Evolutionary conservation across 2,113 vertebrate genomes (phyloP).

Genomic region (Ginglymostoma cirratum): DNA sequence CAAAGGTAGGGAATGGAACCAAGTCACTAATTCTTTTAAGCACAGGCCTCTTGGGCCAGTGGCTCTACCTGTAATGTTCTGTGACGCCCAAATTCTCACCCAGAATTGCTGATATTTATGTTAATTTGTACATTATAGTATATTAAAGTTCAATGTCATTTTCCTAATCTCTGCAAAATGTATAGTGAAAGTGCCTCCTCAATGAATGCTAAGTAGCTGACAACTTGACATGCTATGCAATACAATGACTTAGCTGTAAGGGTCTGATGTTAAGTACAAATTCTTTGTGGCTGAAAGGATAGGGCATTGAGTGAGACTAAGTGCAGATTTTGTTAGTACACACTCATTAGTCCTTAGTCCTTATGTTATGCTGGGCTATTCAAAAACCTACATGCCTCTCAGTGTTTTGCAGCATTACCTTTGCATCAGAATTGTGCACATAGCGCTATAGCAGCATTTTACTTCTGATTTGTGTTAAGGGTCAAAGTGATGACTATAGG

Average conservation of each 20-base stretch:
- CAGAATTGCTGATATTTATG: not conserved
- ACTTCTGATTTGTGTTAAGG: not conserved
- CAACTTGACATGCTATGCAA: not conserved
- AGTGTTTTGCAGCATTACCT: not conserved
- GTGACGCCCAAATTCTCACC: not conserved
- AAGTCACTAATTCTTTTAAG: not conserved
- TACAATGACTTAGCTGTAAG: not conserved
- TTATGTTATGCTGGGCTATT: not conserved
- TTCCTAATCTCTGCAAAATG: not conserved
- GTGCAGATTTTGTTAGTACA: not conserved
- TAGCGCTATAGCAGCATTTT: not conserved
- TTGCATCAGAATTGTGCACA: not conserved
- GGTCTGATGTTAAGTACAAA: not conserved
- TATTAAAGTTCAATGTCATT: not conserved
- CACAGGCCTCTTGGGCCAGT: not conserved
- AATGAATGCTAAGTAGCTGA: not conserved
- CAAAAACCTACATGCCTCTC: not conserved
- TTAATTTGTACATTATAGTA: not conserved
- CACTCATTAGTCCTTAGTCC: not conserved
- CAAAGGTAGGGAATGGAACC: not conserved
- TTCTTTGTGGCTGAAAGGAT: not conserved
- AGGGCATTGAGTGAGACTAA: not conserved
- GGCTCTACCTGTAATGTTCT: no score
- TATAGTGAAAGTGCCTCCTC: not conserved
- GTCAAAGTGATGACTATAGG: not conserved